Base-by-base conservation (phyloP, 2,113 vertebrate species). In the Vulpes ferrilata region DNA sequence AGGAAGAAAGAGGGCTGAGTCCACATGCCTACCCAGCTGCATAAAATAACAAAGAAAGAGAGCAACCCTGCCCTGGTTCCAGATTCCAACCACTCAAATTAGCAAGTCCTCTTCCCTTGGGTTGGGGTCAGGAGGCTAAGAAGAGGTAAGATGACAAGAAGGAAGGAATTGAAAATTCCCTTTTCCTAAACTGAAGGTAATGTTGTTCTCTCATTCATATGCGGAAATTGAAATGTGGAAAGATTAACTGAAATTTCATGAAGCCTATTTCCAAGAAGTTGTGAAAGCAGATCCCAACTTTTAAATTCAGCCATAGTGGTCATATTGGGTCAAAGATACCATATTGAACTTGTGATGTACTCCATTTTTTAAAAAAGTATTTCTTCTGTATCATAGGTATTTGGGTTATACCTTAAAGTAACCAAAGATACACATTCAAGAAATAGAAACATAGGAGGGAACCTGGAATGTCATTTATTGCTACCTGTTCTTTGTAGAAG, bases 361-460 rank as follows among this genome's bases (percentile, higher is more conserved):
- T 62, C 22, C 67, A 85, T 62, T 64, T 92, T 90, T n/a, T 48
- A 20, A 7, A 7, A 43, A 43, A 32, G n/a, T 11, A 13, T 85
- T 76, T 91, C 38, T 88, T 86, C 73, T 78, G 8, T 76, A 59
- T 57, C 53, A 86, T 35, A 38, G 17, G 22, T 80, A 48, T 93
- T 80, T 91, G 67, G 20, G 27, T 76, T 92, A 43, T 76, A 53
- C 69, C 23, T 80, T 80, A 88, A 94, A 92, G 27, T 60, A 89
- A 82, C 48, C 53, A 30, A 57, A 93, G 80, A 84, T 30, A 19
- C 16, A 35, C 43, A n/a, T 35, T 86, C 16, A 73, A 79, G 57
- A 74, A 78, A 86, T 9, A 64, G 87, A 81, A 85, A 57, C 43
- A 30, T 1, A 7, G 32, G 27, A 64, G 11, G 11, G 13, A 82